Conservation (phyloP, 2,888 invertebrate species). For the Tetragonisca angustula region DNA sequence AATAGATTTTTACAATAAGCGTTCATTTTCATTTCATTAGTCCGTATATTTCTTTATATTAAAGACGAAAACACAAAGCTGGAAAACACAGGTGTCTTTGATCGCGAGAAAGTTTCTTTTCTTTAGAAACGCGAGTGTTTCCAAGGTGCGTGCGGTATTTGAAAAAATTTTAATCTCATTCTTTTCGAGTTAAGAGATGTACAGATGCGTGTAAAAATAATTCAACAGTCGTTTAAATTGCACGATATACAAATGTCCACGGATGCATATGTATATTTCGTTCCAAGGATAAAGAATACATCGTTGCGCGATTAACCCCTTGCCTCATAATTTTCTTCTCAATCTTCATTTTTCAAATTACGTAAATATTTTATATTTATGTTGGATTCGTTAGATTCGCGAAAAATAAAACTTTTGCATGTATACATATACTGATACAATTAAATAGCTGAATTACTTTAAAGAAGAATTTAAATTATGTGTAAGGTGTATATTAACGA, state of each 20-base stretch:
- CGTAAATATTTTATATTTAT: too few species aligned
- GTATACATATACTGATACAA: too few species aligned
- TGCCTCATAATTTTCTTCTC: too few species aligned
- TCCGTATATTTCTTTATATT: neutral
- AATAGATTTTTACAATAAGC: neutral
- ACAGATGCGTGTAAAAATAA: neutral
- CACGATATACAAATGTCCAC: neutral
- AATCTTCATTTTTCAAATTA: too few species aligned
- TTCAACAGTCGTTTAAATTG: neutral
- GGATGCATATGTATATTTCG: neutral
- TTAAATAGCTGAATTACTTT: too few species aligned
- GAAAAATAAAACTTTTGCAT: too few species aligned
- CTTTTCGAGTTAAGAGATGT: neutral
- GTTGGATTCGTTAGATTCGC: too few species aligned
- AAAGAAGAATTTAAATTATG: too few species aligned
- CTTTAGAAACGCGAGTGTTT: too few species aligned
- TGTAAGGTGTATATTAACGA: too few species aligned
- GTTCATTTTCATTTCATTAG: neutral
- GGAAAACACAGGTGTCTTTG: neutral
- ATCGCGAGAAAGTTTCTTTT: too few species aligned
- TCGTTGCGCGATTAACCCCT: neutral
- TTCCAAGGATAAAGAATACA: neutral
- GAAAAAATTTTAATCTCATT: neutral
- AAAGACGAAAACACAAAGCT: neutral
- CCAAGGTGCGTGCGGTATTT: too few species aligned